Evolutionary conservation across 2,797 vertebrate species (phyloP), one percentile per base, ranked within the genome.

Genomic region (Sternarchorhynchus goeldii): DNA sequence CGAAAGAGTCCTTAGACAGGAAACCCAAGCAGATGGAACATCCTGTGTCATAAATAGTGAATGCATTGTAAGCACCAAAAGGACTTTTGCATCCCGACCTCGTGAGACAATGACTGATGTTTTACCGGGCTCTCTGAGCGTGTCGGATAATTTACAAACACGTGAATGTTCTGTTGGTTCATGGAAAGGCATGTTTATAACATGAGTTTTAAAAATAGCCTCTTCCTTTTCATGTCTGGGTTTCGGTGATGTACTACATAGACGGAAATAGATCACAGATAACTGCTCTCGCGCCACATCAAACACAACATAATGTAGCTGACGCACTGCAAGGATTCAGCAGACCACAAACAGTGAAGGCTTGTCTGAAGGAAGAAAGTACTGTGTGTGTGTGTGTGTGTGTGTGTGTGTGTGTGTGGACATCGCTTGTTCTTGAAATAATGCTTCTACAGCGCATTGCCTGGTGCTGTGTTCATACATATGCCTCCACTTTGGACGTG

Each of bases 41-140:
- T 91, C 88, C 89, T 88, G 87, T 82, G 79, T 90, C 85, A 89
- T 91, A 90, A 90, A 92, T 91, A 89, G 83, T 83, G 81, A 85
- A 85, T 85, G 88, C 88, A 89, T 86, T 86, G 81, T 78, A 69
- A 73, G 85, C 82, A 81, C 82, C 84, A 88, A 87, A 86, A 68
- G 79, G 80, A 80, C 55, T 72, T 71, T 50, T 66, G 76, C 80
- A 65, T 75, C 76, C 67, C 67, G 69, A 75, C 32, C 62, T 41
- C 59, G 77, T 79, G 86, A 88, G 89, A 88, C 88, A 73, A 50
- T 87, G 87, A 88, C 77, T 0, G 20, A 6, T 55, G 85, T 88
- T 88, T 89, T 87, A 82, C 84, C 86, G 80, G 82, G 77, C 60
- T 78, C 83, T 80, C 86, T 75, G 81, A 87, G 80, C 83, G 76